Conservation (phyloP, 2,113 vertebrate species). For the Cyphomyrus discorhynchus region DNA sequence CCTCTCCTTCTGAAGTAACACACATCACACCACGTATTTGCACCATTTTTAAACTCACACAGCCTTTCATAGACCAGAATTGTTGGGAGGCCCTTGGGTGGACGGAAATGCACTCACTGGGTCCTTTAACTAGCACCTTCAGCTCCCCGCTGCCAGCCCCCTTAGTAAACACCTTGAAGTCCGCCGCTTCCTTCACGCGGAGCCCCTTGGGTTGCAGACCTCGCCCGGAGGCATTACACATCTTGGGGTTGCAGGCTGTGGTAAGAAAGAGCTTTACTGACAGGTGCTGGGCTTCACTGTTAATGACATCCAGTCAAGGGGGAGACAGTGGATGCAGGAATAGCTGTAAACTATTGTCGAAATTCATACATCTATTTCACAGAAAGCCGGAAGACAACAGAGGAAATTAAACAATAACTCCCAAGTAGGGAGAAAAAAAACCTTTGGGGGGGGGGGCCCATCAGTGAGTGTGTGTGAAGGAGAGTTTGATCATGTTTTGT, state of each 20-base stretch:
- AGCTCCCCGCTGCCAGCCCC: constrained; percentile 85
- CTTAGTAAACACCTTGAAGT: constrained; percentile 90
- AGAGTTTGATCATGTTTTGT: neutral
- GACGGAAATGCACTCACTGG: constrained; percentile 66
- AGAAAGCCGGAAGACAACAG: neutral
- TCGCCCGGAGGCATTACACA: constrained; percentile 81
- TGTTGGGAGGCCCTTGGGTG: neutral
- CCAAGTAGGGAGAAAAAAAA: neutral
- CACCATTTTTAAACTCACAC: neutral
- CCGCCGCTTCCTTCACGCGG: constrained; percentile 82
- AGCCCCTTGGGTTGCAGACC: constrained; percentile 93
- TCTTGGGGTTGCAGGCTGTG: constrained; percentile 74
- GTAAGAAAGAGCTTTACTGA: neutral
- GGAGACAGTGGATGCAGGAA: neutral
- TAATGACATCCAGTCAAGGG: constrained; percentile 18
- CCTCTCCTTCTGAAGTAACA: constrained; percentile 68
- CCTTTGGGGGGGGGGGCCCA: neutral
- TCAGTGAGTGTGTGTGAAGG: neutral
- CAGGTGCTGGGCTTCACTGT: constrained; percentile 14
- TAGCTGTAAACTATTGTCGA: neutral
- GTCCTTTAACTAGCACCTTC: constrained; percentile 79
- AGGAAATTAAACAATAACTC: neutral
- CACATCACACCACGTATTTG: constrained; percentile 1
- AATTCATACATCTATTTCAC: neutral
- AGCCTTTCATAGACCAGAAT: neutral